These are phyloP conservation scores for Stegastes partitus DNA, from an alignment of 2,113 vertebrate species.

Conservation along the genomic window DNA sequence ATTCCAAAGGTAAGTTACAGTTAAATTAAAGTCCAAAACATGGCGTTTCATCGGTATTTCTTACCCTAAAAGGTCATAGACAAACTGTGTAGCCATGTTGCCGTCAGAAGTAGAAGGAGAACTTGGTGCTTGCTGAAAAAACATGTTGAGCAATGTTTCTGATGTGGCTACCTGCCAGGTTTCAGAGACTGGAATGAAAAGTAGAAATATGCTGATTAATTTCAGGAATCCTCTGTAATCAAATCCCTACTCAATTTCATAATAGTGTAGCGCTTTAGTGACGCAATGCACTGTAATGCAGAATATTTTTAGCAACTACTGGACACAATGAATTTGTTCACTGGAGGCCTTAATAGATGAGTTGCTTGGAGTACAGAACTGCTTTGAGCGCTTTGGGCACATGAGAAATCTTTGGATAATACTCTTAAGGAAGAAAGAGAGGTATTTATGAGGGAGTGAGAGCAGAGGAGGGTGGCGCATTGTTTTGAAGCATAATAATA, in stretches of 20 bases:
- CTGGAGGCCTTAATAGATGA: neutral
- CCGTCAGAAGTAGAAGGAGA: constrained; percentile 3
- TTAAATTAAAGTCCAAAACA: neutral
- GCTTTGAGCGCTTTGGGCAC: constrained; percentile 52
- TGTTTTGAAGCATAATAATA: constrained; percentile 64
- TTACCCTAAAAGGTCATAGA: constrained; percentile 81
- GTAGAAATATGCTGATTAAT: neutral
- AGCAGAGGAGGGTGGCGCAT: constrained; percentile 29
- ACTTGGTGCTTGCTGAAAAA: constrained; percentile 29
- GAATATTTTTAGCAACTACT: constrained; percentile 6
- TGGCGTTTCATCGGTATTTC: constrained; percentile 1
- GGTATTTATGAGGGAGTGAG: constrained; percentile 62
- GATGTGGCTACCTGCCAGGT: constrained; percentile 18
- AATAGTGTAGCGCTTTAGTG: neutral
- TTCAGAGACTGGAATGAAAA: constrained; percentile 19
- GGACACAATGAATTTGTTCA: constrained; percentile 42
- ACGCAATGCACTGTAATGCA: neutral
- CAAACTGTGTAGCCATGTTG: constrained; percentile 69
- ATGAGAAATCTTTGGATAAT: constrained; percentile 81
- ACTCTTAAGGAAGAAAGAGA: constrained; percentile 81
- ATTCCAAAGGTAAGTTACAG: neutral
- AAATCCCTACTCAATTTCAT: constrained; percentile 4
- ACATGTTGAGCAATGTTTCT: constrained; percentile 33
- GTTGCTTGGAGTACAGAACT: constrained; percentile 22
- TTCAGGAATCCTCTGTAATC: constrained; percentile 1